Conservation (phyloP, 2,113 vertebrate genomes). For the Sapajus apella region DNA sequence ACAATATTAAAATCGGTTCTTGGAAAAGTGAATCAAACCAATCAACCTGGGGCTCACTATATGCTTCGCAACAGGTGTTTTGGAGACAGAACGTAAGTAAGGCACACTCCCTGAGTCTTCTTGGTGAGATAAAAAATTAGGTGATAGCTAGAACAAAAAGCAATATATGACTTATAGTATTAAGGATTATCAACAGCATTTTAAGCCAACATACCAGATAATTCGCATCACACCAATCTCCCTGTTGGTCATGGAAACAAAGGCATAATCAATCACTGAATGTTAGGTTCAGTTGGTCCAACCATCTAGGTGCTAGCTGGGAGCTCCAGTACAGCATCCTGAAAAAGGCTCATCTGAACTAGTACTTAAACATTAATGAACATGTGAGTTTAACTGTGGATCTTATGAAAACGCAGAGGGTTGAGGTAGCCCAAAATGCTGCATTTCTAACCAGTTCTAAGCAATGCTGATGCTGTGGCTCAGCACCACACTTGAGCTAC, state of each 20-base stretch:
- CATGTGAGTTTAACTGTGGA: not conserved
- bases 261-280: not conserved
- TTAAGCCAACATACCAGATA: not conserved
- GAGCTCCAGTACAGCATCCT: not conserved
- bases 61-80: not conserved
- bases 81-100: not conserved
- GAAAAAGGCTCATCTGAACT: not conserved
- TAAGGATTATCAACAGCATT: not conserved
- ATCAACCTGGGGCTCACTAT: not conserved
- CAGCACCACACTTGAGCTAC: not conserved
- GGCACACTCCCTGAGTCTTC: not conserved
- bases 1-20: not conserved
- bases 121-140: not conserved
- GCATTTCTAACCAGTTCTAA: not conserved
- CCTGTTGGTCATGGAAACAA: not conserved
- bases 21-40: not conserved
- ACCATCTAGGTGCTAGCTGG: not conserved
- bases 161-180: not conserved
- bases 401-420: not conserved
- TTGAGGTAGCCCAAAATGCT: not conserved
- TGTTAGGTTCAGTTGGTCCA: not conserved
- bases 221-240: not conserved
- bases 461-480: rapidly evolving
- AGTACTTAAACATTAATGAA: not conserved
- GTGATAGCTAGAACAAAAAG: not conserved